Evolutionary conservation across 2,113 vertebrate species (phyloP), one percentile per base, ranked within the genome.

Genomic region (Pachypanchax playfairii): DNA sequence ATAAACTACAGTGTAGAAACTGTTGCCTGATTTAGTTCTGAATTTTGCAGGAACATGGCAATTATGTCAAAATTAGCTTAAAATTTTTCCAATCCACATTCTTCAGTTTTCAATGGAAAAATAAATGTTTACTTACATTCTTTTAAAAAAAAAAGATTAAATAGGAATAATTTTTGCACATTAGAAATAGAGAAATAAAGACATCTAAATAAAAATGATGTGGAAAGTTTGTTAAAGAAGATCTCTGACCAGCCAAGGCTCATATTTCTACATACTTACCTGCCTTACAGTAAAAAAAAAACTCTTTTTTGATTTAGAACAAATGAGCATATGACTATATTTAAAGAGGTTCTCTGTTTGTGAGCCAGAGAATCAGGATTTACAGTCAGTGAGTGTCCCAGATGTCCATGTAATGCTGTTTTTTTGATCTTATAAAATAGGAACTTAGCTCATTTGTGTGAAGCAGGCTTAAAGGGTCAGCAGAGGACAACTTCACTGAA

Each of bases 361-460:
- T 28, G 5, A 65, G 29, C 17, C 25, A 15, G 4, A 42, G 22
- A 39, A 63, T 60, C n/a, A 58, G 48, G 1, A 53, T 55, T 18
- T 18, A n/a, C 15, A 47, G 13, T 57, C 36, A 49, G 44, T 64
- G 20, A 68, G 38, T 36, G 58, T 26, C 12, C 60, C 70, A 82
- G 70, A 70, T 70, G 71, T 68, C 57, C n/a, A 20, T 70, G 58
- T 82, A 84, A 82, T 59, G 65, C 58, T 22, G 22, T 75, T 58
- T 55, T n/a, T 70, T 67, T 64, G 44, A 58, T 59, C 49, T 77
- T 35, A 60, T 39, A 51, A 79, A 62, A 82, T 75, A 65, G 82
- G 28, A 36, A 42, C 39, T 36, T 24, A 42, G n/a, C 78, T 73
- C 51, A 70, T 79, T 84, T 65, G 77, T 44, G 4, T 77, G 53